Percentiles rank a stretch among this genome's conserved stretches.
Evolutionary conservation across 2,113 vertebrate species (phyloP).

Genomic region (Syngnathus floridae): DNA sequence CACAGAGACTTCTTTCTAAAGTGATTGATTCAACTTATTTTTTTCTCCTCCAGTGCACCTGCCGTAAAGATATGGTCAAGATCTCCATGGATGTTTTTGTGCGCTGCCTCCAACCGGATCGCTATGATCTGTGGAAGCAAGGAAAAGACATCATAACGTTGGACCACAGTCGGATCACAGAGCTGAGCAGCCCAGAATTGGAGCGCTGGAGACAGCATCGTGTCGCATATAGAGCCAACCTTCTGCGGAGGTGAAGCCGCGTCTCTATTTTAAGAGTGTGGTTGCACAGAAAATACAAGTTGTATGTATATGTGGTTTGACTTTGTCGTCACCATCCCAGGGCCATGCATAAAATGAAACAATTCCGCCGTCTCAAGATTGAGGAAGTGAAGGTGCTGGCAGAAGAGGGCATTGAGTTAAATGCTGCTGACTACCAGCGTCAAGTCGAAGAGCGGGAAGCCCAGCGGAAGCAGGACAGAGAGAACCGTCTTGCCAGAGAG

Average conservation of each 20-base stretch:
- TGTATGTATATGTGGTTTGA: neutral
- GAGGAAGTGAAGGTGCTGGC: conserved; percentile 84
- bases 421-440: conserved; percentile 72
- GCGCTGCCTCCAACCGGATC: conserved; percentile 85
- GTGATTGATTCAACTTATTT: conserved; percentile 29
- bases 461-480: conserved; percentile 58
- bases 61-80: conserved; percentile 98
- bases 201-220: conserved; percentile 83
- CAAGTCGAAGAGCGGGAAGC: conserved; percentile 76
- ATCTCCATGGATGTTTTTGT: conserved; percentile 99
- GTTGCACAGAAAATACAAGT: neutral
- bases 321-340: conserved; percentile 50
- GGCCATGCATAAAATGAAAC: conserved; percentile 83
- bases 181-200: conserved; percentile 80
- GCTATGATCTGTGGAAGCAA: conserved; percentile 92
- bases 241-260: conserved; percentile 78
- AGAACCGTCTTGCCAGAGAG: conserved; percentile 69
- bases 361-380: conserved; percentile 81
- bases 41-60: conserved; percentile 76
- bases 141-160: conserved; percentile 81
- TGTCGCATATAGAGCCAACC: conserved; percentile 72
- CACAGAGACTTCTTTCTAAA: conserved; percentile 18
- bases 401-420: conserved; percentile 73
- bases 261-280: neutral
- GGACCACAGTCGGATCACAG: conserved; percentile 85